Conservation (phyloP, 2,113 vertebrate species). For the Anthoscopus minutus region DNA sequence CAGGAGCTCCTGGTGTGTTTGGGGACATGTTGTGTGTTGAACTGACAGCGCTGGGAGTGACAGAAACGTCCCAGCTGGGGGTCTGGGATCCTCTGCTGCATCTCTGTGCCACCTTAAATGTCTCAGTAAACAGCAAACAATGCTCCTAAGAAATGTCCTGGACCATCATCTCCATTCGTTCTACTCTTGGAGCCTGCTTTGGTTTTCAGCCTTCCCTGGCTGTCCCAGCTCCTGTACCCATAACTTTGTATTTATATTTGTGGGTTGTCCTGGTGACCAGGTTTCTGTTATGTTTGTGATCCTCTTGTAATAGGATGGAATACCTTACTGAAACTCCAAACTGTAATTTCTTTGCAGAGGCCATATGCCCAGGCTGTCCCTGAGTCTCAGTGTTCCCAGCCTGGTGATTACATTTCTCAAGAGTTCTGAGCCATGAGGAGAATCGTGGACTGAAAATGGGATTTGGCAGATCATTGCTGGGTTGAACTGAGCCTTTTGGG, state of each 20-base stretch:
- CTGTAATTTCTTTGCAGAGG: background rate
- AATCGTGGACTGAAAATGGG: background rate
- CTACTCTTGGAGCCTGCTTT: background rate
- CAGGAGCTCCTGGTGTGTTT: background rate
- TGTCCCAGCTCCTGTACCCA: background rate
- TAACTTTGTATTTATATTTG: background rate
- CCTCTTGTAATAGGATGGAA: background rate
- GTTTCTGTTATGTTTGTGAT: accelerated
- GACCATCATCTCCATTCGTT: accelerated
- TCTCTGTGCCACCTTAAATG: accelerated
- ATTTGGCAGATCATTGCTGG: background rate
- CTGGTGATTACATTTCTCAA: accelerated
- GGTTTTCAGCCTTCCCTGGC: background rate
- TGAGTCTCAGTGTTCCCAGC: background rate
- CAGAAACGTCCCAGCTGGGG: too few relatives aligned
- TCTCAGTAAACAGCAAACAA: background rate
- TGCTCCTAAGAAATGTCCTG: background rate
- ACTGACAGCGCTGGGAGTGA: accelerated
- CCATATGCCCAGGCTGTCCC: accelerated
- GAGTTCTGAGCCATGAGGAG: background rate
- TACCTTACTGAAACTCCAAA: background rate
- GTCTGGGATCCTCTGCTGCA: background rate
- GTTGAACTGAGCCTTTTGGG: accelerated
- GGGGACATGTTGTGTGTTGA: background rate
- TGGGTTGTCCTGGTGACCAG: background rate